Evolutionary conservation across 2,888 invertebrate genomes (phyloP), one percentile per base, ranked within the genome.

Genomic region (Pseudolycoriella hygida): DNA sequence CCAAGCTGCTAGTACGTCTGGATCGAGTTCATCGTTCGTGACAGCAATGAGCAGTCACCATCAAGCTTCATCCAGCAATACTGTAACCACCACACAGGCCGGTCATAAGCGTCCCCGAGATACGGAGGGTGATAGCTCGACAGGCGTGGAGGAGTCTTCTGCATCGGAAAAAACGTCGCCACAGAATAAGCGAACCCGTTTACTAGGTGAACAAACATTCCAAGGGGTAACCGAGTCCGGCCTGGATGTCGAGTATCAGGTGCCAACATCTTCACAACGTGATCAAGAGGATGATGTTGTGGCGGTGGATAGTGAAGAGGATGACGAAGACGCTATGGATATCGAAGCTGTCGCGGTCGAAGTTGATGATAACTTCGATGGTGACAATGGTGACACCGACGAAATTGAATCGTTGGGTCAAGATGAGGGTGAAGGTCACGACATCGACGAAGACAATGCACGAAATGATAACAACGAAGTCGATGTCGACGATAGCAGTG

Each of bases 261-360:
- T 87, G 47, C 86, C 87, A 6, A 87, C 87, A 1, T 86, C 86
- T 17, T 86, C 86, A 20, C 85, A 87, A 55, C 74, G 86, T 48
- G 87, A 87, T 59, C 86, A 86, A 58, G 83, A 86, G 55, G 85
- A 86, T 57, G 84, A 86, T 57, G 80, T 84, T 38, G 78, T 84
- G 40, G 77, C 81, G 3, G 80, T 83, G 1, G 84, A 83, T 57
- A 83, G 83, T 1, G 84, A 84, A 53, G 84, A 82, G 54, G 83
- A 82, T 43, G 80, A 78, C 53, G 48, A 48, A 20, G 65, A 64
- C 46, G 47, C 45, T 17, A 62, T 60, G 1, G 57, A 64, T 54
- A 61, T 54, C 5, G 77, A 77, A 51, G 71, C 66, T 43, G 67
- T 73, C 15, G 72, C 73, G 58, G 67, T 69, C 15, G 73, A 72